Base-by-base conservation (phyloP, 2,797 vertebrate species). In the Anas bernieri region DNA sequence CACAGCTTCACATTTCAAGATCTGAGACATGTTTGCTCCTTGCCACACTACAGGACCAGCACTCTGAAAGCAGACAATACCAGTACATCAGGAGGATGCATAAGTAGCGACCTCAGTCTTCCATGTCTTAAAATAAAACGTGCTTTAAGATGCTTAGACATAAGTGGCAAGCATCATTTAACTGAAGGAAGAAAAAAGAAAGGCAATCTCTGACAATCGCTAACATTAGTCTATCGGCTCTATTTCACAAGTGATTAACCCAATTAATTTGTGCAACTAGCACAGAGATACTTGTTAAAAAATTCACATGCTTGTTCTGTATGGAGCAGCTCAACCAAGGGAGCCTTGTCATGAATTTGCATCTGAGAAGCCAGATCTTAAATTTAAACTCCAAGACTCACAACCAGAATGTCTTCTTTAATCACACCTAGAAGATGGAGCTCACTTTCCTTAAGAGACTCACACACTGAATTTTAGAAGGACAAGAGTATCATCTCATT, bases 401-500 rank as follows among this genome's bases (percentile, higher is more conserved):
- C 30, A 89, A 88, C 21, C 48, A 87, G n/a, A 84, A 69, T 25
- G 52, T 61, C 91, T 91, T 74, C 81, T 89, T 94, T 87, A 87
- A 92, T 94, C 87, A 87, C 63, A 91, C 61, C 89, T 91, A 70
- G n/a, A 91, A 76, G 84, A 91, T 30, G 35, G 68, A 80, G 1
- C 68, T 91, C 76, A 83, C 61, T 70, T 63, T 86, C 39, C 86
- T 89, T 82, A 58, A 78, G 88, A 95, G 56, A 89, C 48, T 67
- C 18, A 0, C 45, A 50, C 77, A 87, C 43, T 87, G 87, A 80
- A 85, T 91, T 93, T 92, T 76, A 91, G 64, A 94, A 84, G 70
- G 83, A 70, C 64, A 80, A 93, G 25, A 92, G 35, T 54, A 81
- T 86, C 62, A 83, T 59, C 64, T 92, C 68, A 79, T 90, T 95